phyloP scores from a whole-genome alignment of 2,113 vertebrate species.

The Pelodiscus sinensis region DNA sequence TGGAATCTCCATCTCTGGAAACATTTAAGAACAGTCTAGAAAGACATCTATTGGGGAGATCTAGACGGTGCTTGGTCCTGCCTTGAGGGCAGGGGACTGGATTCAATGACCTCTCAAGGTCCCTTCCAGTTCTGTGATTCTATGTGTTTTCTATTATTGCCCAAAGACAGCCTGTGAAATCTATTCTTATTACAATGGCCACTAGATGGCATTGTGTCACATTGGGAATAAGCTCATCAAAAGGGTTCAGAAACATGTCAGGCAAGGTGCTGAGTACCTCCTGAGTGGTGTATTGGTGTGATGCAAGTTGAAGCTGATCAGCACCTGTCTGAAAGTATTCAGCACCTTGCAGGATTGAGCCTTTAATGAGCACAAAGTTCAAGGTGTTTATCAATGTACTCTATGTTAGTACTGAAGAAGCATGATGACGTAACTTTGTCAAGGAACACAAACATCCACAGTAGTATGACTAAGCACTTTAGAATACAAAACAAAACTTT shows the following conservation, averaged over 20 bases:
- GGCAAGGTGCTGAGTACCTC: neutral
- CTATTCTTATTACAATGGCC: neutral
- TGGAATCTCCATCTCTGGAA: too few species aligned
- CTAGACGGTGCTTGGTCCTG: too few species aligned
- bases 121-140: too few species aligned
- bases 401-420: neutral
- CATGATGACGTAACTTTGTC: neutral
- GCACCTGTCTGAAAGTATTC: fast-evolving
- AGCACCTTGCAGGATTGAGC: neutral
- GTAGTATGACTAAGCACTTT: neutral
- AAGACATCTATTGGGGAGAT: too few species aligned
- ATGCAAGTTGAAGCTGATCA: neutral
- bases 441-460: neutral
- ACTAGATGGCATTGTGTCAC: constrained; percentile 68
- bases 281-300: neutral
- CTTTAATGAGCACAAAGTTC: fast-evolving
- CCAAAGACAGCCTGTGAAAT: neutral
- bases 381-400: fast-evolving
- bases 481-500: neutral
- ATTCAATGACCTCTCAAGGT: too few species aligned
- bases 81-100: too few species aligned
- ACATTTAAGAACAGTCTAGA: too few species aligned
- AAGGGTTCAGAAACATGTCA: too few species aligned
- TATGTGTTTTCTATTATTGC: neutral
- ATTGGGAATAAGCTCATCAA: too few species aligned